Base-by-base conservation (phyloP, 2,113 vertebrate genomes). In the Diphyllodes magnificus region DNA sequence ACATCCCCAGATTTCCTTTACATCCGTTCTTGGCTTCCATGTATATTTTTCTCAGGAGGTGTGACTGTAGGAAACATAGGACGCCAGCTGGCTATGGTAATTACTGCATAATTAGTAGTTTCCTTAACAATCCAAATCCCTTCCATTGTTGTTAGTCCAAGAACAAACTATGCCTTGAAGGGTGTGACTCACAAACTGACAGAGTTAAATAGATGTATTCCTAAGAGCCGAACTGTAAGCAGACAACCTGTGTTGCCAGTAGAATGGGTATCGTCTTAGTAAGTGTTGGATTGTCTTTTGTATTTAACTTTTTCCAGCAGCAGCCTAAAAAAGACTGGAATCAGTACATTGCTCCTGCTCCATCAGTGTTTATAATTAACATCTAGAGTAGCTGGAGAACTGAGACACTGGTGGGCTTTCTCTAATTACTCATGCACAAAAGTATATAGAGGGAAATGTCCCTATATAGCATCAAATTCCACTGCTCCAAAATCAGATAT, bases 1-100 rank as follows among this genome's bases (percentile, higher is more conserved):
- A 99, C 99, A 1, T 99, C 99, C 82, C 99, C 99, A 65, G 99
- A 99, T 79, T 99, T 99, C 83, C 97, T 99, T 84, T 99, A 99
- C 75, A 99, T 99, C 23, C 99, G 99, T 78, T 99, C 99, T 59
- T 99, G 99, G 99, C 98, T 99, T 61, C 99, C 99, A 0, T 99
- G 99, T 91, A 99, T 99, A 95, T 99, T 99, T 96, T 99, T 99
- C 98, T 99, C 99, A 7, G 99, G 99, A 56, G 99, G 99, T 8
- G 99, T 99, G 44, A 99, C 99, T 4, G 99, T 99, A 84, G 99
- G 99, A 57, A 99, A 99, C 98, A 99, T 99, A 64, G 99, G 99
- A 90, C 98, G 99, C 11, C 99, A 99, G 85, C 98, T 99, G 82
- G 99, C 99, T 28, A 99, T 99, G 99, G 99, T 99, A 97, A 97